Conservation (phyloP, 2,113 vertebrate species). For the Brachionichthys hirsutus region DNA sequence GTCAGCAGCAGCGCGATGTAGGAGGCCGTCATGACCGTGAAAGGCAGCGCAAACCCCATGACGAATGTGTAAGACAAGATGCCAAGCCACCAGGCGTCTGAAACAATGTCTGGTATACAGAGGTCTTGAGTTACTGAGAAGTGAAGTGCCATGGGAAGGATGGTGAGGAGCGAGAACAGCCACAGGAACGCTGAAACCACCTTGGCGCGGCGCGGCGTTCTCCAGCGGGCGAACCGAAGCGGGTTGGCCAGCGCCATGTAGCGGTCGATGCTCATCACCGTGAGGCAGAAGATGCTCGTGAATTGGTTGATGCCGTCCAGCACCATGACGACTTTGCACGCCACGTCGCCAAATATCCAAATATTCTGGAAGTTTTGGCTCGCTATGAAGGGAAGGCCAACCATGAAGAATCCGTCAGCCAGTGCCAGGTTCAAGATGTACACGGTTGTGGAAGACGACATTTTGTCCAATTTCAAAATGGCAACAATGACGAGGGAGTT, state of each 20-base stretch:
- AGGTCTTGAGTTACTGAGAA: slow-evolving; percentile 59
- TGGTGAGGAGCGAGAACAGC: slow-evolving; percentile 75
- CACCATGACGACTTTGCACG: slow-evolving; percentile 77
- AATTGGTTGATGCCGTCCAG: slow-evolving; percentile 83
- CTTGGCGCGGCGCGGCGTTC: slow-evolving; percentile 67
- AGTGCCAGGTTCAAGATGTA: slow-evolving; percentile 81
- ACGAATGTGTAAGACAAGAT: slow-evolving; percentile 76
- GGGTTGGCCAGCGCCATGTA: slow-evolving; percentile 76
- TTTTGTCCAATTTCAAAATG: slow-evolving; percentile 75
- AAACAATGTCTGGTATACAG: slow-evolving; percentile 60
- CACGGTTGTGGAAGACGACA: slow-evolving; percentile 76
- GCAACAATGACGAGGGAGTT: slow-evolving; percentile 73
- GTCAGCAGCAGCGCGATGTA: slow-evolving; percentile 67
- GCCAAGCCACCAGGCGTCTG: slow-evolving; percentile 63
- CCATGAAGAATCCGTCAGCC: slow-evolving; percentile 81
- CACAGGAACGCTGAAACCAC: slow-evolving; percentile 68
- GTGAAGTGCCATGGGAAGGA: slow-evolving; percentile 78
- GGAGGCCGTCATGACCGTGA: slow-evolving; percentile 68
- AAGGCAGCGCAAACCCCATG: slow-evolving; percentile 76
- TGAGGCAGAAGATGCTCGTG: slow-evolving; percentile 81
- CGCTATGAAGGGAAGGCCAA: slow-evolving; percentile 76
- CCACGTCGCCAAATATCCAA: slow-evolving; percentile 74
- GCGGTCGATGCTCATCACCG: slow-evolving; percentile 78
- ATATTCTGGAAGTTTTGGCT: slow-evolving; percentile 73
- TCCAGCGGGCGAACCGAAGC: slow-evolving; percentile 66